Conservation (phyloP, 2,888 invertebrate genomes). For the Pollenia labialis region DNA sequence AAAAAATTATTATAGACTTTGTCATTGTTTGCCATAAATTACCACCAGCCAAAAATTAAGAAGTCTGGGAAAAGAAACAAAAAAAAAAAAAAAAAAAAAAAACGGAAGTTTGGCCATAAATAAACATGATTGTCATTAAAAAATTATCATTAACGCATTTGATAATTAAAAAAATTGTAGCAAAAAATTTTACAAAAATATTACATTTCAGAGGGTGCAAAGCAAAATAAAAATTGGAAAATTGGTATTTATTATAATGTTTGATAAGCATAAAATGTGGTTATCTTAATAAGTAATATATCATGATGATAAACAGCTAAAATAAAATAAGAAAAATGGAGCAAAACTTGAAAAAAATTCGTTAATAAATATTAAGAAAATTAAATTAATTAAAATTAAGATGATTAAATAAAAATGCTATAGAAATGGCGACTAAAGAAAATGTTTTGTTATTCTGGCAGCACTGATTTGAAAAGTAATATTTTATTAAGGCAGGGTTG, state of each 20-base stretch:
- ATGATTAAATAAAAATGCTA: no score
- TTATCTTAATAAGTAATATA: constrained; percentile 57
- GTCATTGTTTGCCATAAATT: constrained; percentile 61
- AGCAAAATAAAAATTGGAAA: constrained; percentile 69
- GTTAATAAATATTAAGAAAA: constrained; percentile 24
- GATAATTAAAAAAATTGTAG: constrained; percentile 80
- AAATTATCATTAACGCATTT: constrained; percentile 83
- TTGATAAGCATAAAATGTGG: constrained; percentile 66
- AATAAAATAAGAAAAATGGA: not conserved
- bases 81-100: constrained; percentile 35
- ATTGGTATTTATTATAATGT: constrained; percentile 79
- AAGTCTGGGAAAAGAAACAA: constrained; percentile 19
- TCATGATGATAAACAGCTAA: constrained; percentile 47
- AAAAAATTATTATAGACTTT: constrained; percentile 74
- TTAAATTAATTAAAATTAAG: not conserved
- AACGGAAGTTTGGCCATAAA: constrained; percentile 72
- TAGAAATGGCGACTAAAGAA: no score
- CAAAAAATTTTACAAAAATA: constrained; percentile 75
- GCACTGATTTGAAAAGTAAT: no score
- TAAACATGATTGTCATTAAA: constrained; percentile 74
- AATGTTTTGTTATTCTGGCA: no score
- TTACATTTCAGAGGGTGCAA: constrained; percentile 77
- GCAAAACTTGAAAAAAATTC: not conserved
- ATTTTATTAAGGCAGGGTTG: no score
- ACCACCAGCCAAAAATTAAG: constrained; percentile 76